These are phyloP conservation scores for Manacus vitellinus DNA, from an alignment of 2,113 vertebrate genomes.

Conservation along the genomic window DNA sequence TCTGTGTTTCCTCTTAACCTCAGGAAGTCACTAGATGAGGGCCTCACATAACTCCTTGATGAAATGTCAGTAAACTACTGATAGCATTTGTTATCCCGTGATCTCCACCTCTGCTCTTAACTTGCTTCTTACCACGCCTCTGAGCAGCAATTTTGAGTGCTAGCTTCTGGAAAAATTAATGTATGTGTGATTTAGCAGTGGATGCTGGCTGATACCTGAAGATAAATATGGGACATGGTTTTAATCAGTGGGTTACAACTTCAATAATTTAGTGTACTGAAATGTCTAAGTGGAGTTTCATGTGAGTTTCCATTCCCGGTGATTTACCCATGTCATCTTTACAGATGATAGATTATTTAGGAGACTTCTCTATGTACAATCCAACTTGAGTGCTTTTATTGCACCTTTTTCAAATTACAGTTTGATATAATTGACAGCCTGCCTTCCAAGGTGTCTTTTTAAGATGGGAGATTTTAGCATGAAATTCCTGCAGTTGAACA, in stretches of 20 bases:
- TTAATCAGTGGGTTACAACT: not conserved
- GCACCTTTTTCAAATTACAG: not conserved
- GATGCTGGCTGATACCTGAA: not conserved
- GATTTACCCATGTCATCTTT: not conserved
- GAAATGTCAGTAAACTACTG: not conserved
- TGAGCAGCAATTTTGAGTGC: not conserved
- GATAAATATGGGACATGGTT: not conserved
- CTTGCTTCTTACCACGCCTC: not conserved
- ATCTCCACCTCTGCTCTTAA: not conserved
- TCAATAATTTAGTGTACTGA: not conserved
- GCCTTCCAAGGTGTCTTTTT: not conserved
- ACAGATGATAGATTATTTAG: not conserved
- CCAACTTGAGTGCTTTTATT: not conserved
- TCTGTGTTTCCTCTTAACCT: not conserved
- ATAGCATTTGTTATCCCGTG: not conserved
- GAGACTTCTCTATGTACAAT: not conserved
- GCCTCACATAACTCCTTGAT: not conserved
- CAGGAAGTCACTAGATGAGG: not conserved
- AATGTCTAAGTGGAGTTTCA: not conserved
- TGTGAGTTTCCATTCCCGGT: not conserved
- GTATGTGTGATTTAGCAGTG: not conserved
- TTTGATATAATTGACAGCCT: not conserved
- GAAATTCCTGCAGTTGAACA: not conserved
- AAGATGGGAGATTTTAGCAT: not conserved
- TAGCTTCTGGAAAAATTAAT: not conserved